A percentile compares a stretch with the other conserved stretches of the same genome.
Conservation (phyloP, 2,113 vertebrate species). For the Prionailurus bengalensis region DNA sequence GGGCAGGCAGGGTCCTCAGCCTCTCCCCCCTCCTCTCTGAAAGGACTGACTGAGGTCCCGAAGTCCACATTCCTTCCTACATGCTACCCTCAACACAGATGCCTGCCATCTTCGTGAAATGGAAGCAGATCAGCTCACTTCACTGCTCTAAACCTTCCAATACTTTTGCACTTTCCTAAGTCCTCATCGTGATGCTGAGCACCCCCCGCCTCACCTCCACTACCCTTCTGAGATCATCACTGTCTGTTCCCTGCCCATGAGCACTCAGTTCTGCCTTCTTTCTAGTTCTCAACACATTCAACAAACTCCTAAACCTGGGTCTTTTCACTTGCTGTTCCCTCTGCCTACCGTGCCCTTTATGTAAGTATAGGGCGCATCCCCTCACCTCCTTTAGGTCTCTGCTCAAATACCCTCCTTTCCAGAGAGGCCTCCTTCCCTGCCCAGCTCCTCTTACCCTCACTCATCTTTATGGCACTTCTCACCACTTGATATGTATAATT, state of each 20-base stretch:
- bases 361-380: not conserved
- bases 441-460: not conserved
- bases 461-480: not conserved
- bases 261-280: not conserved
- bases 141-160: not conserved
- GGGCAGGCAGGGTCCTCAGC: not conserved
- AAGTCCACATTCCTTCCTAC: not conserved
- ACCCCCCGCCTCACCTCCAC: too few species aligned
- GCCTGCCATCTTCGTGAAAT: not conserved
- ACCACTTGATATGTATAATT: not conserved
- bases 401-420: not conserved
- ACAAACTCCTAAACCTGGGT: not conserved
- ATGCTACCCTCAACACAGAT: not conserved
- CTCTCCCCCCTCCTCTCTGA: not conserved
- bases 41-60: not conserved
- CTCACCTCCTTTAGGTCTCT: not conserved
- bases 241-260: not conserved
- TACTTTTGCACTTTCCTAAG: too few species aligned
- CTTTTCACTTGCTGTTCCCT: not conserved
- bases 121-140: not conserved
- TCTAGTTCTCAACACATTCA: not conserved
- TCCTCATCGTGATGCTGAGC: not conserved
- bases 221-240: not conserved
- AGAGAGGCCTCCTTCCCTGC: not conserved
- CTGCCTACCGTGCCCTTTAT: not conserved